Evolutionary conservation across 2,888 invertebrate genomes (phyloP).

Genomic region (Pterostichus madidus): DNA sequence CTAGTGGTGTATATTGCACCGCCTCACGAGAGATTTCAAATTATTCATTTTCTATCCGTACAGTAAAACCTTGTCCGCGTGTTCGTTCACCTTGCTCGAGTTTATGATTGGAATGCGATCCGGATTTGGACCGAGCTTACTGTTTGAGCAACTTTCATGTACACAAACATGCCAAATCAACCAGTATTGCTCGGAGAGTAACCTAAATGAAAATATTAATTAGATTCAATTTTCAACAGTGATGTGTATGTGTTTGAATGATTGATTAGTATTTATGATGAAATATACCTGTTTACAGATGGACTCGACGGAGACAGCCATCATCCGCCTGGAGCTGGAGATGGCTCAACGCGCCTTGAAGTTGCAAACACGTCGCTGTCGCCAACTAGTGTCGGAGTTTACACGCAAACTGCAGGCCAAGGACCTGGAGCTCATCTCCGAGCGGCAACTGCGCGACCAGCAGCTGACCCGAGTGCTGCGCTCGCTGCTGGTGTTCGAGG

Average conservation of each 20-base stretch:
- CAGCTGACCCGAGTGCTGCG: conserved; percentile 86
- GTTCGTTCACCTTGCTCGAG: conserved; percentile 59
- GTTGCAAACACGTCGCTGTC: conserved; percentile 83
- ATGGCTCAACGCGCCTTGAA: conserved; percentile 84
- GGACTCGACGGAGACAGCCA: conserved; percentile 82
- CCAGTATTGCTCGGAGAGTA: neutral
- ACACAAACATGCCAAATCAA: neutral
- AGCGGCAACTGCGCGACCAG: conserved; percentile 83
- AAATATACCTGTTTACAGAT: conserved; percentile 79
- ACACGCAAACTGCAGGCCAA: conserved; percentile 81
- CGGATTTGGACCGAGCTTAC: conserved; percentile 28
- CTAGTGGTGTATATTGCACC: neutral
- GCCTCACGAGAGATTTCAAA: conserved; percentile 10
- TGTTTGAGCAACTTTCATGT: conserved; percentile 33
- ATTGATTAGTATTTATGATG: no score
- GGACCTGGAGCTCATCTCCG: conserved; percentile 81
- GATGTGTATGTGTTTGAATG: no score
- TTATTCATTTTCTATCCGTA: conserved; percentile 26
- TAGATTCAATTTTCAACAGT: no score
- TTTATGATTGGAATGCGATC: conserved; percentile 52
- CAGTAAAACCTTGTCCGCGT: conserved; percentile 6
- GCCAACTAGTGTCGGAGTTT: conserved; percentile 84
- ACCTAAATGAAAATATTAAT: no score
- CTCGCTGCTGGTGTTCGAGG: conserved; percentile 85
- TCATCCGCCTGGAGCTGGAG: conserved; percentile 82